A percentile compares a stretch with the other conserved stretches of the same genome.
phyloP scores from a whole-genome alignment of 2,797 vertebrate genomes.

The Podarcis siculus region DNA sequence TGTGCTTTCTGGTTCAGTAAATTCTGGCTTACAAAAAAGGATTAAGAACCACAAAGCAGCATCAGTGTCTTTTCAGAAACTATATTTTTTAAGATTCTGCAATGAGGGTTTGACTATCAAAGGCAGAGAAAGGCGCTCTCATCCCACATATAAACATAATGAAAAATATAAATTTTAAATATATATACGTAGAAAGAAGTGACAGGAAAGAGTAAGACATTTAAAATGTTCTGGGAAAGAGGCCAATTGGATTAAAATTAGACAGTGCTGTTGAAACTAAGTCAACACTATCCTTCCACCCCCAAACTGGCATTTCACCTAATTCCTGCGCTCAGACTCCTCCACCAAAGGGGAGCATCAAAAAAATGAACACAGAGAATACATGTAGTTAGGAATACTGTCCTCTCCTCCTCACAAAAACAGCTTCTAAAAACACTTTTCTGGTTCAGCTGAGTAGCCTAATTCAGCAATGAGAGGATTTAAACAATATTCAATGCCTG shows the following conservation, averaged over 20 bases:
- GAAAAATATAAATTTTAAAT: constrained; percentile 48
- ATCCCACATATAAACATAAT: constrained; percentile 26
- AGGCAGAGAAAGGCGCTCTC: background rate
- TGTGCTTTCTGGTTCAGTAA: constrained; percentile 17
- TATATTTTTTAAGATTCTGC: constrained; percentile 47
- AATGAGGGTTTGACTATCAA: background rate
- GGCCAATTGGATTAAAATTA: constrained; percentile 65
- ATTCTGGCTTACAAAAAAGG: constrained; percentile 28
- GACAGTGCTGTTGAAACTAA: constrained; percentile 50
- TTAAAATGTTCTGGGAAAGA: constrained; percentile 61
- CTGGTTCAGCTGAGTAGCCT: constrained; percentile 51
- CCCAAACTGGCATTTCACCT: constrained; percentile 53
- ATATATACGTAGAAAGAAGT: constrained; percentile 53
- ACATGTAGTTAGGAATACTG: constrained; percentile 48
- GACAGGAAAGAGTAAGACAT: constrained; percentile 37
- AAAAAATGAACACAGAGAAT: constrained; percentile 57
- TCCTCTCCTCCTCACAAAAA: background rate
- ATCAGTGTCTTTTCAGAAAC: constrained; percentile 24
- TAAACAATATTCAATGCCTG: constrained; percentile 61
- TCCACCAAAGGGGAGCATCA: constrained; percentile 60
- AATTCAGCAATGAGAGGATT: constrained; percentile 64
- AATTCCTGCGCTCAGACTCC: constrained; percentile 59
- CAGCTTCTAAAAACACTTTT: constrained; percentile 46
- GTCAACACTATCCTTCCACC: constrained; percentile 61
- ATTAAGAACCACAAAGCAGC: constrained; percentile 30